Base-by-base conservation (phyloP, 2,113 vertebrate species). In the Podarcis raffonei region DNA sequence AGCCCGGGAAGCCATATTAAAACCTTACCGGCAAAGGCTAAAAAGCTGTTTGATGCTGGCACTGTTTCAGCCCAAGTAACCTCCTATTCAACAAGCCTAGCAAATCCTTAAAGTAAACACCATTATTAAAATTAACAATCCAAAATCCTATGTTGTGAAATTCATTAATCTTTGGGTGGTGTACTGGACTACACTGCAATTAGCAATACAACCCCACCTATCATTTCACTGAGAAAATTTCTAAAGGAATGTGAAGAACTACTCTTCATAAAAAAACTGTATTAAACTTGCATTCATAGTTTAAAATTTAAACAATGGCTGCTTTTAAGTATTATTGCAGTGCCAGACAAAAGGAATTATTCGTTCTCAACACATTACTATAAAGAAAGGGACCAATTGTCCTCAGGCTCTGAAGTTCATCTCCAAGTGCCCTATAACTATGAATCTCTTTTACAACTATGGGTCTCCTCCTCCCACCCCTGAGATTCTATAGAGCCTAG, bases 71-170 rank as follows among this genome's bases (percentile, higher is more conserved):
- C 35, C 20, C 27, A 48, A 37, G 22, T 30, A 81, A 87, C 30
- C 77, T 81, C 32, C 80, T 88, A 65, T 62, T 83, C 59, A 81
- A 71, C 57, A 69, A 83, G 35, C 42, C 80, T 71, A 82, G 37
- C 18, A n/a, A 82, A 88, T 62, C 16, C 86, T 82, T 88, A 65
- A 81, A 74, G 48, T 68, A 79, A 80, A 80, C 20, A 74, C 35
- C 6, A 39, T 42, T 53, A 62, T 87, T 74, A 82, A 87, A 81
- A 62, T 9, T 74, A n/a, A 87, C 18, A 62, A 65, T 5, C 53
- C 80, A 74, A 82, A 66, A 32, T 75, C 57, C 37, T 88, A 53
- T 13, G n/a, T 3, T 37, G 48, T 7, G 37, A 42, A 32, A 59
- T 3, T 16, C 22, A 48, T 22, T 42, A 82, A 62, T n/a, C 37